Evolutionary conservation across 1,140 invertebrate species (phyloP).

Genomic region (Ips typographus): DNA sequence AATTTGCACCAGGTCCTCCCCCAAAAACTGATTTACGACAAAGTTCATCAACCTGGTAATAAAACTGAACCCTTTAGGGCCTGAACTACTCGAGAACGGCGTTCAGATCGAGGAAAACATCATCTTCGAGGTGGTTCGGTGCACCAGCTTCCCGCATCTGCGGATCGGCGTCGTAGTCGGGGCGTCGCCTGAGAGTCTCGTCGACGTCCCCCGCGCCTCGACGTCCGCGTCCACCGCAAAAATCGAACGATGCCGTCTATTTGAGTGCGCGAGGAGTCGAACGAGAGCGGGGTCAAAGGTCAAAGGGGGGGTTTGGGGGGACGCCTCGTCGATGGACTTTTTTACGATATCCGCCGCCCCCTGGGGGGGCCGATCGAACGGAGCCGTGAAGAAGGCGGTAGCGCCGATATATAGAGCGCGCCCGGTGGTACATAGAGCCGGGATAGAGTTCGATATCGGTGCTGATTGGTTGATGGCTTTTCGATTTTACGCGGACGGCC

Average conservation of each 20-base stretch:
- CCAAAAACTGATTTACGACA: too few relatives aligned
- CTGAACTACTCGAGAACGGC: too few relatives aligned
- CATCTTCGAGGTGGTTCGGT: constrained; percentile 8
- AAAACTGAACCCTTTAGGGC: too few relatives aligned
- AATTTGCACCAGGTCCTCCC: too few relatives aligned
- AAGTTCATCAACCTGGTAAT: too few relatives aligned
- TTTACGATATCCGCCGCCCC: constrained; percentile 42
- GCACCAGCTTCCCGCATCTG: constrained; percentile 21
- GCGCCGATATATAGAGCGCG: constrained; percentile 8
- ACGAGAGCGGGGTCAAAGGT: constrained; percentile 30
- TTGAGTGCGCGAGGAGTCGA: constrained; percentile 47
- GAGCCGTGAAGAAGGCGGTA: constrained; percentile 14
- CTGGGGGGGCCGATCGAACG: constrained; percentile 17
- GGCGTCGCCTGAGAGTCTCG: constrained; percentile 42
- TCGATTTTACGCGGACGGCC: constrained; percentile 29
- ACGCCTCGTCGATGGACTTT: constrained; percentile 41
- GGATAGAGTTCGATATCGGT: constrained; percentile 28
- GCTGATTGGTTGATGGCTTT: constrained; percentile 35
- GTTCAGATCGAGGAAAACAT: not conserved
- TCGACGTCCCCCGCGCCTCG: constrained; percentile 33
- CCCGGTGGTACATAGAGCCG: constrained; percentile 17
- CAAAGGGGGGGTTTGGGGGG: constrained; percentile 25
- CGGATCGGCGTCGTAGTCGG: constrained; percentile 34
- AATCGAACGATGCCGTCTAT: constrained; percentile 47
- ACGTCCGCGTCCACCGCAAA: constrained; percentile 42